A percentile compares a stretch with the other conserved stretches of the same genome.
Evolutionary conservation across 2,888 invertebrate species (phyloP).

Genomic region (Prionchulus punctatus): DNA sequence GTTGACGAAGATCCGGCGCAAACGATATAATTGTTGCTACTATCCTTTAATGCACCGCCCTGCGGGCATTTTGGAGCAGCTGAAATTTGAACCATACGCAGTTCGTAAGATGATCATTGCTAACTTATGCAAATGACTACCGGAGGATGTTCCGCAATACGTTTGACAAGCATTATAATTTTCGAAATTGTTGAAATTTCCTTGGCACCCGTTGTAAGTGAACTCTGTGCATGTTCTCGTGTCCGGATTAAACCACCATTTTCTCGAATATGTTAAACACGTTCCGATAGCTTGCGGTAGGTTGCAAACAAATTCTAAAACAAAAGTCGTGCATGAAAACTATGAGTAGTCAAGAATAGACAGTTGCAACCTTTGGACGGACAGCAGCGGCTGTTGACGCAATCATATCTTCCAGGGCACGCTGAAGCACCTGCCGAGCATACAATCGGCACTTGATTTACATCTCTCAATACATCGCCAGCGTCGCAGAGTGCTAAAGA

Average conservation of each 20-base stretch:
- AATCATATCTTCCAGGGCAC: conserved; percentile 28
- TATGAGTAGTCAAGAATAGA: neutral
- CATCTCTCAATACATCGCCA: conserved; percentile 30
- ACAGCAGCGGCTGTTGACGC: conserved; percentile 21
- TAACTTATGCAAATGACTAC: no score
- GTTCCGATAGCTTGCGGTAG: conserved; percentile 17
- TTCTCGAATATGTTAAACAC: conserved; percentile 27
- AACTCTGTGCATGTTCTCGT: conserved; percentile 32
- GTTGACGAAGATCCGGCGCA: conserved; percentile 23
- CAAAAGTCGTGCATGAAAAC: neutral
- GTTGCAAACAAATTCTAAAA: conserved; percentile 1
- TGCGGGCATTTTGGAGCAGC: conserved; percentile 29
- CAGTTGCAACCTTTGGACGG: conserved; percentile 18
- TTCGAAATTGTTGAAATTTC: no score
- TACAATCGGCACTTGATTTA: conserved; percentile 26
- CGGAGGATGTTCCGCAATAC: no score
- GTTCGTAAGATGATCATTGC: no score
- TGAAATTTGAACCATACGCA: no score
- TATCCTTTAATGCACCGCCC: conserved; percentile 25
- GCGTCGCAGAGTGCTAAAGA: conserved; percentile 26
- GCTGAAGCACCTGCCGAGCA: conserved; percentile 17
- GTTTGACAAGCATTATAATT: no score
- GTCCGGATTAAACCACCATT: conserved; percentile 33
- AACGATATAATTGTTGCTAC: conserved; percentile 27
- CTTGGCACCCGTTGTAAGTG: conserved; percentile 29